Percentiles rank a stretch among this genome's conserved stretches.
These are phyloP conservation scores for Eristalis intricaria DNA, from an alignment of 2,888 invertebrate genomes.

Conservation along the genomic window DNA sequence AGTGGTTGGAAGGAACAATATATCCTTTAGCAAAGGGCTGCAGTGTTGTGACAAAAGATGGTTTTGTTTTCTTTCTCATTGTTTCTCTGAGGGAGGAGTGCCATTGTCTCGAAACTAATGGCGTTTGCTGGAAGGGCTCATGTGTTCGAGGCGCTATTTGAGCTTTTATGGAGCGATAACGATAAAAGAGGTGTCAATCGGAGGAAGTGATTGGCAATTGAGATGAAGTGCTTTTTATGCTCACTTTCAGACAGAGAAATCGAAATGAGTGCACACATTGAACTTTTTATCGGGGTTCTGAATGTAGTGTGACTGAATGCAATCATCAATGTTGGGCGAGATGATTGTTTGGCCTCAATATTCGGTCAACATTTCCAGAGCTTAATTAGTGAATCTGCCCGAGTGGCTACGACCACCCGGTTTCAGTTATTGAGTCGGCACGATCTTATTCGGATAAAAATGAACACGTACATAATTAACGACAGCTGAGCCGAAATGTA, in stretches of 20 bases:
- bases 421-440: too few relatives aligned
- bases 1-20: conserved; percentile 43
- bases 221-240: neutral
- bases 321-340: too few relatives aligned
- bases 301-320: too few relatives aligned
- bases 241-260: neutral
- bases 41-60: conserved; percentile 55
- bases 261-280: neutral
- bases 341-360: too few relatives aligned
- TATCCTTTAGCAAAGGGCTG: conserved; percentile 36
- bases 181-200: conserved; percentile 54
- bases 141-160: conserved; percentile 24
- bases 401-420: too few relatives aligned
- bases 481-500: too few relatives aligned
- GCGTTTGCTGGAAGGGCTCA: conserved; percentile 28
- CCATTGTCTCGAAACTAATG: conserved; percentile 61
- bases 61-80: conserved; percentile 43
- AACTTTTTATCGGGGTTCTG: neutral
- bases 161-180: conserved; percentile 44
- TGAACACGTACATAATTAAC: too few relatives aligned
- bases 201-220: conserved; percentile 60
- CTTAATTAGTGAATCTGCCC: too few relatives aligned
- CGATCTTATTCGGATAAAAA: too few relatives aligned
- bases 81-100: conserved; percentile 27
- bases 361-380: too few relatives aligned